Conservation (phyloP, 2,888 invertebrate genomes). For the Microplitis deprimator region DNA sequence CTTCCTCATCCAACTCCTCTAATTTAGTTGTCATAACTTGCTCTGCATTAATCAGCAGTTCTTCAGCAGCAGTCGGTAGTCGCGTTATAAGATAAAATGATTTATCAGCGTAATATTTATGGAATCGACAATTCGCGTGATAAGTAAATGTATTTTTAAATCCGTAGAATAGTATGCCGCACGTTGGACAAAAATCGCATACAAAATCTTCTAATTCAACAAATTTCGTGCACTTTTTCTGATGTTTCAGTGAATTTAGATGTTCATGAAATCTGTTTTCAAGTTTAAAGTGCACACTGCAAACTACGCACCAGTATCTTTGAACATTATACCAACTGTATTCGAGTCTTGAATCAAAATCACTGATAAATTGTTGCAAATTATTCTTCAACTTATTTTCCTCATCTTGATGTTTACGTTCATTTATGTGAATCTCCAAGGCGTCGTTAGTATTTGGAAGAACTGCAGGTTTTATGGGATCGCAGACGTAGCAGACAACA, state of each 20-base stretch:
- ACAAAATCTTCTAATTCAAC: slow-evolving; percentile 19
- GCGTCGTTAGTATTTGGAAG: slow-evolving; percentile 44
- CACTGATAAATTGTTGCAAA: slow-evolving; percentile 13
- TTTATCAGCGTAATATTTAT: slow-evolving; percentile 18
- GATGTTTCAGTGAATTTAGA: slow-evolving; percentile 17
- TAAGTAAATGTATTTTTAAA: slow-evolving; percentile 25
- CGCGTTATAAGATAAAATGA: slow-evolving; percentile 2
- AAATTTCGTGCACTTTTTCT: too few species aligned
- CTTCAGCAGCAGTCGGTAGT: slow-evolving; percentile 32
- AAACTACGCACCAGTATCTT: slow-evolving; percentile 47
- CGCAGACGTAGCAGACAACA: slow-evolving; percentile 54
- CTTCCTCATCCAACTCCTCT: slow-evolving; percentile 44
- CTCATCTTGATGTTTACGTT: slow-evolving; percentile 3
- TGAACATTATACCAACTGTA: slow-evolving; percentile 45
- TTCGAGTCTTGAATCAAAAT: background rate
- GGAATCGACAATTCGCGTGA: slow-evolving; percentile 27
- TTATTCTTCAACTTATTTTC: background rate
- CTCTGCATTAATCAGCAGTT: slow-evolving; percentile 41
- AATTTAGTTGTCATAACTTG: slow-evolving; percentile 43
- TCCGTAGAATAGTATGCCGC: slow-evolving; percentile 44
- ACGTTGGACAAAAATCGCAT: slow-evolving; percentile 44
- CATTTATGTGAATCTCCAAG: slow-evolving; percentile 36
- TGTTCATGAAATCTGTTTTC: slow-evolving; percentile 40
- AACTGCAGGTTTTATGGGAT: slow-evolving; percentile 4
- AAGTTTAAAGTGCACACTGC: background rate